Conservation (phyloP, 1,140 invertebrate species). For the Ctenoplectra terminalis region DNA sequence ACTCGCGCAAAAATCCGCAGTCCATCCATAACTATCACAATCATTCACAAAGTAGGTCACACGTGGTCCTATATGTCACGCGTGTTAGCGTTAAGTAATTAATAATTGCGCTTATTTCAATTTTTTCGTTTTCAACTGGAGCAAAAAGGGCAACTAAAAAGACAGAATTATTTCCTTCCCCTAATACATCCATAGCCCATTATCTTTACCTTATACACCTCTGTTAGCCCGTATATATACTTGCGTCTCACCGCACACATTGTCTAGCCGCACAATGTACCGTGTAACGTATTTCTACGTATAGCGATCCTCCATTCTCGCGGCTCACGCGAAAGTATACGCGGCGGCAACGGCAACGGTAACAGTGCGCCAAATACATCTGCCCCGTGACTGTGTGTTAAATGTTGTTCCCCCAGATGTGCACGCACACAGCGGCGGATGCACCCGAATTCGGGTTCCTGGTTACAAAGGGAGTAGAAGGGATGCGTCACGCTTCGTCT, state of each 20-base stretch:
- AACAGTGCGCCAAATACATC: conserved; percentile 8
- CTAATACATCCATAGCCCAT: no score
- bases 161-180: no score
- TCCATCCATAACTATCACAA: no score
- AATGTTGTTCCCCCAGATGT: background rate
- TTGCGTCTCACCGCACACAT: background rate
- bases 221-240: background rate
- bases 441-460: conserved; percentile 25
- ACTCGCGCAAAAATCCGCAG: no score
- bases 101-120: no score
- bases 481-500: conserved; percentile 65
- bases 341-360: background rate
- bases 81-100: no score
- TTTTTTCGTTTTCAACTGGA: no score
- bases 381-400: conserved; percentile 21
- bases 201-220: no score
- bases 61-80: no score
- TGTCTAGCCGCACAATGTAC: background rate
- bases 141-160: no score
- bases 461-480: conserved; percentile 5
- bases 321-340: conserved; percentile 12
- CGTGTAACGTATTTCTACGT: conserved; percentile 17
- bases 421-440: background rate
- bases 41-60: no score
- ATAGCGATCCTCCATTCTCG: conserved; percentile 16